A percentile compares a stretch with the other conserved stretches of the same genome.
Conservation (phyloP, 2,888 invertebrate genomes). For the Aphodius sticticus region DNA sequence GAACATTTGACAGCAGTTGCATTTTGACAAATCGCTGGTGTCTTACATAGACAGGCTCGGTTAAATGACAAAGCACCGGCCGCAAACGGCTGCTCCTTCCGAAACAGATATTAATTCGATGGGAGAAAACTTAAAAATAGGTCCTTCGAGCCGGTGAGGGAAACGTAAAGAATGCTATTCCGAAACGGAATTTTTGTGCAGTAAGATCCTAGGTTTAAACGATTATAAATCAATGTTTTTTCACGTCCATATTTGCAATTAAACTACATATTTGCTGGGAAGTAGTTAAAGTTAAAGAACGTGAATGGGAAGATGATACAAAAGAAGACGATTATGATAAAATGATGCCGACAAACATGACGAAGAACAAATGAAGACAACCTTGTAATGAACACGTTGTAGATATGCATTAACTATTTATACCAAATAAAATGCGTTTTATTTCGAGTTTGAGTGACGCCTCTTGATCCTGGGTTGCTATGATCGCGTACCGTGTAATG, state of each 20-base stretch:
- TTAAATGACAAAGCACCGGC: not conserved
- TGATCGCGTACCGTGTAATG: not conserved
- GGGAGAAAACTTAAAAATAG: slow-evolving; percentile 4
- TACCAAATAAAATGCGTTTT: not conserved
- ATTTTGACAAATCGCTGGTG: not conserved
- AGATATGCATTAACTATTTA: too few relatives aligned
- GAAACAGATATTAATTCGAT: not conserved
- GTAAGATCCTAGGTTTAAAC: not conserved
- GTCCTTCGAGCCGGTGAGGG: not conserved
- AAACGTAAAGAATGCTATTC: not conserved
- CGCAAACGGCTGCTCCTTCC: not conserved
- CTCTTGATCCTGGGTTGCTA: not conserved
- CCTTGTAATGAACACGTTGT: not conserved
- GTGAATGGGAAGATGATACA: too few relatives aligned
- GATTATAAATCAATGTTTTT: not conserved
- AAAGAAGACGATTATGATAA: too few relatives aligned
- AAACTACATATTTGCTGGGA: too few relatives aligned
- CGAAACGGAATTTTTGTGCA: not conserved
- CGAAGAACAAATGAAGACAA: too few relatives aligned
- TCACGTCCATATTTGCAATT: too few relatives aligned
- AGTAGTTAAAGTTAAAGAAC: too few relatives aligned
- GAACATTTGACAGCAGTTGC: not conserved
- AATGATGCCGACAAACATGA: too few relatives aligned
- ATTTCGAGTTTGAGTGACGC: not conserved
- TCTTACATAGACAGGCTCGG: not conserved